Conservation (phyloP, 2,888 invertebrate genomes). For the Pandemis corylana region DNA sequence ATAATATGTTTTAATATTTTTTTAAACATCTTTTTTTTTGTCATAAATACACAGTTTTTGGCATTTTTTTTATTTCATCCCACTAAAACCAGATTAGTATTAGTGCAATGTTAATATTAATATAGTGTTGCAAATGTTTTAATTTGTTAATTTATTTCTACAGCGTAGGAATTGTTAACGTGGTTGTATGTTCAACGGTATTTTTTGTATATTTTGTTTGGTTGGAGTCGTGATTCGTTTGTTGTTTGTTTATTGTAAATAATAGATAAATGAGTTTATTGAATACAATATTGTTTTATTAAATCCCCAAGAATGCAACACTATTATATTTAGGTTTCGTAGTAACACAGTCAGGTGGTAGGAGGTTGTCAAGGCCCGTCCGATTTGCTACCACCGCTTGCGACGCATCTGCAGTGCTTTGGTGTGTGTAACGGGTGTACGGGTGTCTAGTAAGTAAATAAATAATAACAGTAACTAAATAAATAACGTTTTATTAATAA, state of each 20-base stretch:
- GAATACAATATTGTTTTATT: slow-evolving; percentile 54
- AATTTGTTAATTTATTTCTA: slow-evolving; percentile 63
- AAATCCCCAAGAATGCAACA: neutral
- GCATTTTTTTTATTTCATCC: neutral
- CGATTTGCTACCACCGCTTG: too few relatives aligned
- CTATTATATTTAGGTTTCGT: too few relatives aligned
- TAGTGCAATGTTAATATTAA: slow-evolving; percentile 33
- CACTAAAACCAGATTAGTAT: slow-evolving; percentile 27
- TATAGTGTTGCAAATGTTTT: slow-evolving; percentile 47
- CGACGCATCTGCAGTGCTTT: too few relatives aligned
- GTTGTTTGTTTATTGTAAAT: slow-evolving; percentile 81
- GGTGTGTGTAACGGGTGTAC: too few relatives aligned
- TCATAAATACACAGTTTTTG: neutral
- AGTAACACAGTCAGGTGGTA: too few relatives aligned
- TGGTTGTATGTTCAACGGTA: slow-evolving; percentile 59
- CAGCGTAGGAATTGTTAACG: slow-evolving; percentile 73
- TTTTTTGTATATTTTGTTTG: slow-evolving; percentile 72
- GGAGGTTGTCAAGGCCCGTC: too few relatives aligned
- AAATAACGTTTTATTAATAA: neutral
- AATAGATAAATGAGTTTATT: slow-evolving; percentile 79
- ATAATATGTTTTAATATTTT: neutral
- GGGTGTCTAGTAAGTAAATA: too few relatives aligned
- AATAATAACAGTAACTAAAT: neutral
- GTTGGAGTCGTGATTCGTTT: slow-evolving; percentile 73
- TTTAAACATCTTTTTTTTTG: neutral